These are phyloP conservation scores for Trilocha varians DNA, from an alignment of 2,888 invertebrate species.

Conservation along the genomic window DNA sequence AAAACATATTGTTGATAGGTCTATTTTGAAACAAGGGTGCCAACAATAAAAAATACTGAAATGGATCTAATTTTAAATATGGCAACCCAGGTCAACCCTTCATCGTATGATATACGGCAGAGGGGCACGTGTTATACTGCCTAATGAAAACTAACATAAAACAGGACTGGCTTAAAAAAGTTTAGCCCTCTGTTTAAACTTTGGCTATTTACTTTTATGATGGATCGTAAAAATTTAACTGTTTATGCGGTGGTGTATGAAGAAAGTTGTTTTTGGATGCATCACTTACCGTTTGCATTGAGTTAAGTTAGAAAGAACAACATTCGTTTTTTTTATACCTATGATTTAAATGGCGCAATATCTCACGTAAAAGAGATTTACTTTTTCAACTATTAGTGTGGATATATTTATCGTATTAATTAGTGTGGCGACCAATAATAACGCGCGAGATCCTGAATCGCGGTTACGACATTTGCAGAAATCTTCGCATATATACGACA, in stretches of 20 bases:
- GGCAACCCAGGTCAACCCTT: conserved; percentile 43
- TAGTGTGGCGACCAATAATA: too few relatives aligned
- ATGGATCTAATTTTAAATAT: conserved; percentile 58
- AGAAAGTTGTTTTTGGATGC: neutral
- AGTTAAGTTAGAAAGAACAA: neutral
- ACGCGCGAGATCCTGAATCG: too few relatives aligned
- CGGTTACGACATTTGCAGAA: too few relatives aligned
- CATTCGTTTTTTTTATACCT: neutral
- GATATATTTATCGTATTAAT: too few relatives aligned
- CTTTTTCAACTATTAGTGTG: too few relatives aligned
- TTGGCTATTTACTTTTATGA: conserved; percentile 32
- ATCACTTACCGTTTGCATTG: conserved; percentile 7
- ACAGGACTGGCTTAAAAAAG: conserved; percentile 32
- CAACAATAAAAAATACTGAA: conserved; percentile 49
- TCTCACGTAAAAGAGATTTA: too few relatives aligned
- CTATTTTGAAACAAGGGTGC: conserved; percentile 42
- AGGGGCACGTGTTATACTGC: conserved; percentile 47
- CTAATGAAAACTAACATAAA: conserved; percentile 45
- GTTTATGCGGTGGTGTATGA: conserved; percentile 16
- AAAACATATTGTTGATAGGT: conserved; percentile 48
- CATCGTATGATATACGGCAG: conserved; percentile 41
- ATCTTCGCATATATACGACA: too few relatives aligned
- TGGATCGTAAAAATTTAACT: conserved; percentile 26
- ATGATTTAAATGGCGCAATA: neutral
- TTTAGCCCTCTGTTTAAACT: conserved; percentile 23